Base-by-base conservation (phyloP, 2,113 vertebrate species). In the Pavo muticus region DNA sequence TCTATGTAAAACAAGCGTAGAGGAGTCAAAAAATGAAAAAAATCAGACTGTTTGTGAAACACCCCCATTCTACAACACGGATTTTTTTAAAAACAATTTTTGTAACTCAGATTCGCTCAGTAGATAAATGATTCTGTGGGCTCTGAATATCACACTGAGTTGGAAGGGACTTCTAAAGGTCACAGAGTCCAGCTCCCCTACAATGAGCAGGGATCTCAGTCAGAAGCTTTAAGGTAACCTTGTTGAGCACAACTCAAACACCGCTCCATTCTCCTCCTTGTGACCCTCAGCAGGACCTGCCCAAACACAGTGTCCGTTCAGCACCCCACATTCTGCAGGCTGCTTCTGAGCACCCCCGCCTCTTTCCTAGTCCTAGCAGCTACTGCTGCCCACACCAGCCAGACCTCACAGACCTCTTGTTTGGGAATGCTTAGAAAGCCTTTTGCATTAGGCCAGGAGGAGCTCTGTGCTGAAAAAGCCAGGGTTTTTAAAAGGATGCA, bases 321-420 rank as follows among this genome's bases (percentile, higher is more conserved):
- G 29, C 39, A 73, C 27, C 37, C 32, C 74, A 0, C 6, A 16
- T 83, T 54, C 14, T 29, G 71, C 37, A 78, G 59, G 63, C 40
- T 79, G 54, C 30, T 93, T 89, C 56, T 1, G 2, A 93, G 90
- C 68, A 87, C 35, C 35, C 52, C 45, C 54, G 71, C 65, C 67
- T 61, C 37, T 29, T 48, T 81, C 37, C 71, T 57, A 45, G 74
- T 81, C 37, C 74, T 57, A 40, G 74, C 57, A 80, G 40, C 63
- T 89, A 48, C 47, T 20, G 45, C 64, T 94, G 89, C 82, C 87
- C 57, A 35, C 15, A 60, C 63, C 60, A 83, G 68, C 44, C 61
- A 93, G 75, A 82, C 79, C 83, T 84, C 94, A 90, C 69, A 64
- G 68, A 80, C 61, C 72, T 88, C 72, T 84, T 85, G 87, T 35